Evolutionary conservation across 2,888 invertebrate species (phyloP).

Genomic region (Oligia latruncula): DNA sequence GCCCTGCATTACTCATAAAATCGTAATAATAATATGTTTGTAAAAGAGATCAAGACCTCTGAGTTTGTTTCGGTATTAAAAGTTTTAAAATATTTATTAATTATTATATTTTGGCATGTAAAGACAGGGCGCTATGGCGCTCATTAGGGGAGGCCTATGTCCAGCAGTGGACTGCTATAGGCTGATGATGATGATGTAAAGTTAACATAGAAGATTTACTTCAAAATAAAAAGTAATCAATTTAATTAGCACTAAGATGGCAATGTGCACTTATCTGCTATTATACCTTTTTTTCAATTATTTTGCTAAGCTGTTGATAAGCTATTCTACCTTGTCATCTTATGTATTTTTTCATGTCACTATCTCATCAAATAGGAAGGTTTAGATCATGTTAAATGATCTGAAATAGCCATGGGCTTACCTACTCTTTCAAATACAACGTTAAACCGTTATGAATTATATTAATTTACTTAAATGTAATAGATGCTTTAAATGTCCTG

Average conservation of each 20-base stretch:
- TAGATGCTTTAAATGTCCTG: not conserved
- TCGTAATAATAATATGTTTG: too few species aligned
- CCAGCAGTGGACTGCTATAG: too few species aligned
- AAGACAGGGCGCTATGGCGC: too few species aligned
- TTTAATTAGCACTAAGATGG: not conserved
- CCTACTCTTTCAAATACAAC: not conserved
- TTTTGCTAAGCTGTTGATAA: not conserved
- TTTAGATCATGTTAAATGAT: not conserved
- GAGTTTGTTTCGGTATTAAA: too few species aligned
- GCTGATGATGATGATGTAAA: too few species aligned
- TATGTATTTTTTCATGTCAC: not conserved
- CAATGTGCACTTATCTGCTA: not conserved
- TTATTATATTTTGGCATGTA: too few species aligned
- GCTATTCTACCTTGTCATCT: not conserved
- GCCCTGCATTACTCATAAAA: too few species aligned
- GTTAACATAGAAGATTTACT: too few species aligned
- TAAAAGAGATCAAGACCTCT: too few species aligned
- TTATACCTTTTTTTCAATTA: not conserved
- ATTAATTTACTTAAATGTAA: not conserved
- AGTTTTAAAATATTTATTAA: too few species aligned
- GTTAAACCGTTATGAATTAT: not conserved
- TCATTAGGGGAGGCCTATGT: too few species aligned
- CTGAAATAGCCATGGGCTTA: not conserved
- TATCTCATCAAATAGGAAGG: not conserved
- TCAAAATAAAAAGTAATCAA: not conserved